Base-by-base conservation (phyloP, 1,140 invertebrate genomes). In the Carcinoscorpius rotundicauda region DNA sequence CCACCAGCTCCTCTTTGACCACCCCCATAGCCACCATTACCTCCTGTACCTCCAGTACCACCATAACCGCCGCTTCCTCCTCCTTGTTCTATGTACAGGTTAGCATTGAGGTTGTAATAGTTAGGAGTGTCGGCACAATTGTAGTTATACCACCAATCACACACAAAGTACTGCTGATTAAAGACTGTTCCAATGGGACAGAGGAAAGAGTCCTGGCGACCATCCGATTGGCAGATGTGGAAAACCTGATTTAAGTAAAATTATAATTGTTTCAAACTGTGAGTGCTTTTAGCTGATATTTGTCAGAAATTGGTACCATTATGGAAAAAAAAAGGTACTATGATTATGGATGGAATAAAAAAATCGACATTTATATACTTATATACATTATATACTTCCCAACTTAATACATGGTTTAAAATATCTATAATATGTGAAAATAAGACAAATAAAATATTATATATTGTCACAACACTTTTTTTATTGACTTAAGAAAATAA, bases 121-220 rank as follows among this genome's bases (percentile, higher is more conserved):
- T 81, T 70, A 85, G 71, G 63, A 4, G 80, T 78, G 51, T 78
- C 71, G 6, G 75, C 82, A 66, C 84, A 93, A 72, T 92, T 85
- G 0, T 91, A 89, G 74, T 93, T 94, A 77, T 91, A 92, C 89
- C 89, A 93, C 89, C 90, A 93, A 62, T 77, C 75, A 61, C 77
- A 79, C 6, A 78, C 74, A 63, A 79, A 78, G 52, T 73, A 71
- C 58, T 74, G 70, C 66, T 79, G 78, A 66, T 76, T 77, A 68
- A 78, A 78, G 49, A 78, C 64, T 10, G 78, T 79, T 8, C 76
- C 77, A 66, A 76, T 75, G n/a, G 77, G 77, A 64, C 77, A 78
- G 0, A 78, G 66, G 70, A 79, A 78, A n/a, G 72, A 72, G 67
- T 71, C 71, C 58, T 68, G 69, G 10, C 75, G 71, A 50, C 71